Evolutionary conservation across 2,113 vertebrate genomes (phyloP).

Genomic region (Rana temporaria): DNA sequence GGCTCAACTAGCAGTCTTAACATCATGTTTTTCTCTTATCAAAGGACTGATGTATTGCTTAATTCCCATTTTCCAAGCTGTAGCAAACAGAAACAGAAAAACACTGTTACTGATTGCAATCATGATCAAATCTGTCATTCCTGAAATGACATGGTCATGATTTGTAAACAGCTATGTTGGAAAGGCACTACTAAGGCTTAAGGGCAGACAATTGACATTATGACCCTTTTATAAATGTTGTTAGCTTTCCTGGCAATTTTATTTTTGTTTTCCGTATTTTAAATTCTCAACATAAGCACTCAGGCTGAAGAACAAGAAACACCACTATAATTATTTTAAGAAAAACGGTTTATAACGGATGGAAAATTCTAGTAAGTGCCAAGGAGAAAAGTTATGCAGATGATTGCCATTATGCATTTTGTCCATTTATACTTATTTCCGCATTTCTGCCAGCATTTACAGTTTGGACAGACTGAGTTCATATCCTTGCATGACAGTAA

Average conservation of each 20-base stretch:
- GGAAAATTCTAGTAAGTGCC: neutral
- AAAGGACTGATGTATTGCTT: neutral
- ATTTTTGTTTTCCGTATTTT: neutral
- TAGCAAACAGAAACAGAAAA: neutral
- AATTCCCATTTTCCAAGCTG: neutral
- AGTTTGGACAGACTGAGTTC: neutral
- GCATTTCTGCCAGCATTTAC: slow-evolving; percentile 2
- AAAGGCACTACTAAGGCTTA: neutral
- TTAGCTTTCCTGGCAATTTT: neutral
- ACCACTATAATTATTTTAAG: slow-evolving; percentile 16
- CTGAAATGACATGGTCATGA: neutral
- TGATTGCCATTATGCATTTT: neutral
- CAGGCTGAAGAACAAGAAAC: neutral
- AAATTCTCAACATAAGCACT: neutral
- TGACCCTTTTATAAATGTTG: neutral
- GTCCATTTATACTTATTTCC: neutral
- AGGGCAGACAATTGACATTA: neutral
- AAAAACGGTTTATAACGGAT: slow-evolving; percentile 6
- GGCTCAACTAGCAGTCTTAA: neutral
- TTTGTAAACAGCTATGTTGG: neutral
- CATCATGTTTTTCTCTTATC: slow-evolving; percentile 13
- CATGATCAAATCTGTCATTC: neutral
- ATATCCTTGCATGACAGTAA: slow-evolving; percentile 7
- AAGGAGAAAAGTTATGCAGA: neutral
- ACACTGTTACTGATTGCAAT: neutral